Evolutionary conservation across 2,888 invertebrate species (phyloP).

Genomic region (Callyntrura guangdongensis): DNA sequence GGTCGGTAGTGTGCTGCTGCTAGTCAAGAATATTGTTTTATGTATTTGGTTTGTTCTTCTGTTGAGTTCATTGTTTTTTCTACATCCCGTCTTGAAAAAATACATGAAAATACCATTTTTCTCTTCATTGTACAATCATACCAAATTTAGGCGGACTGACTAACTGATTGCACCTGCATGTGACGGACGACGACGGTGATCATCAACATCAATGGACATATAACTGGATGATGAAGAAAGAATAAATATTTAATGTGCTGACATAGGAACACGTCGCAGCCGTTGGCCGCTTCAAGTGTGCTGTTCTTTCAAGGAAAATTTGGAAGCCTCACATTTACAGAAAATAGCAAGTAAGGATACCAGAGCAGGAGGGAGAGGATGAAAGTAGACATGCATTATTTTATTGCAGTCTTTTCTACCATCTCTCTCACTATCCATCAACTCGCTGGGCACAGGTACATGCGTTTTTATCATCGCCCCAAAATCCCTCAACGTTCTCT

Average conservation of each 20-base stretch:
- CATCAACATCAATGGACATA: not conserved
- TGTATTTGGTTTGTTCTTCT: not conserved
- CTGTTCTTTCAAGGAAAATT: not conserved
- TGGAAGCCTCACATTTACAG: too few species aligned
- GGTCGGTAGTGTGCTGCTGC: not conserved
- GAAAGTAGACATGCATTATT: not conserved
- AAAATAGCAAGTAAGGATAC: not conserved
- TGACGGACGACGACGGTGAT: not conserved
- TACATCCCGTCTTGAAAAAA: not conserved
- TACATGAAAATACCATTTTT: constrained; percentile 11
- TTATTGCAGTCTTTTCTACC: not conserved
- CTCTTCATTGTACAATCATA: not conserved
- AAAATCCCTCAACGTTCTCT: not conserved
- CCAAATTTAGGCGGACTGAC: not conserved
- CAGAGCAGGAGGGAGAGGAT: not conserved
- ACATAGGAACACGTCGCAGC: not conserved
- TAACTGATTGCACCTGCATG: not conserved
- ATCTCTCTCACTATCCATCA: not conserved
- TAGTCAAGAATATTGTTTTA: not conserved
- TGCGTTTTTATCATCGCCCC: not conserved
- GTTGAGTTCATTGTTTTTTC: not conserved
- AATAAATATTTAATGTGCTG: constrained; percentile 7
- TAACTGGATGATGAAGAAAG: not conserved
- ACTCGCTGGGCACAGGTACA: not conserved
- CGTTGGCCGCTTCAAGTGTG: not conserved